These are phyloP conservation scores for Lagopus muta DNA, from an alignment of 2,113 vertebrate genomes.

Conservation along the genomic window DNA sequence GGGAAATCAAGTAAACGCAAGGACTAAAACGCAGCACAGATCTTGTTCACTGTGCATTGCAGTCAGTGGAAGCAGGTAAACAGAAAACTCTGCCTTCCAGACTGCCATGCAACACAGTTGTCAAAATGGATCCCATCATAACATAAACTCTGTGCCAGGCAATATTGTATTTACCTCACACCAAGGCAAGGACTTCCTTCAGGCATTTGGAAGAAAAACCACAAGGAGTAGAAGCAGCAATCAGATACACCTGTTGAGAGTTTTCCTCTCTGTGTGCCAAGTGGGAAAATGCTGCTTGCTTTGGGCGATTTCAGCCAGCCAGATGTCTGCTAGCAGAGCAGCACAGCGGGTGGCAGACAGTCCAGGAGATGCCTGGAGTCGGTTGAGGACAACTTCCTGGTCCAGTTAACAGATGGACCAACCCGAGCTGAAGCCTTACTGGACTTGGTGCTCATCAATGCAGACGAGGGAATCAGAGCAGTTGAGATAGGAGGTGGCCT, in stretches of 20 bases:
- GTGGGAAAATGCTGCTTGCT: constrained; percentile 35
- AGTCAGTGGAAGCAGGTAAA: background rate
- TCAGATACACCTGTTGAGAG: constrained; percentile 63
- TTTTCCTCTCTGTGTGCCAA: constrained; percentile 50
- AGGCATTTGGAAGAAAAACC: constrained; percentile 6
- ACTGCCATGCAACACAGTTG: background rate
- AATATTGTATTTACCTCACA: background rate
- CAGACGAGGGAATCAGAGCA: too few species aligned
- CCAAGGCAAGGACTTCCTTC: background rate
- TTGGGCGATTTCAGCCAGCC: too few species aligned
- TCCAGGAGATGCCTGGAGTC: too few species aligned
- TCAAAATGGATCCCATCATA: background rate
- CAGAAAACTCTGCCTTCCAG: background rate
- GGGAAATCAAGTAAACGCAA: background rate
- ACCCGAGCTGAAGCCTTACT: too few species aligned
- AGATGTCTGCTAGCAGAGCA: too few species aligned
- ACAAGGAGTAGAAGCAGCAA: constrained; percentile 48
- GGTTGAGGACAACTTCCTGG: too few species aligned
- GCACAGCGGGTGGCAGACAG: too few species aligned
- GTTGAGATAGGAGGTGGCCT: too few species aligned
- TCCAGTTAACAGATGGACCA: too few species aligned
- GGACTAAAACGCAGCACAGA: rapidly evolving
- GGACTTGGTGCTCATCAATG: too few species aligned
- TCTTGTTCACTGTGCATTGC: rapidly evolving
- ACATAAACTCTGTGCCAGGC: background rate